These are phyloP conservation scores for Papilio elwesi DNA, from an alignment of 2,888 invertebrate species.

Conservation along the genomic window DNA sequence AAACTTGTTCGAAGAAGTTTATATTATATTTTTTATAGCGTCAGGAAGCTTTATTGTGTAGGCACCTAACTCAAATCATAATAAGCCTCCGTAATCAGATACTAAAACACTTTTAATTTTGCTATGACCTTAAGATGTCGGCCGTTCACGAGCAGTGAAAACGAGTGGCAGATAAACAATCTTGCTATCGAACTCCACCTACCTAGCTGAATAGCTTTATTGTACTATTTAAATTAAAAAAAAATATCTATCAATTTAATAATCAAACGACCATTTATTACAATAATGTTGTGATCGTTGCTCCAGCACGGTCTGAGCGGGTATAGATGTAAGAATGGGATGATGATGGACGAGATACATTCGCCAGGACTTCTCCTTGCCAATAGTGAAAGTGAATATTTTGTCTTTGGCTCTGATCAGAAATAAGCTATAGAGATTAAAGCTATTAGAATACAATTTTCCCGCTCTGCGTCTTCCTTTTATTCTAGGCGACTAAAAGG, in stretches of 20 bases:
- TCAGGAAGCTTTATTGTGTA: constrained; percentile 66
- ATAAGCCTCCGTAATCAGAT: constrained; percentile 79
- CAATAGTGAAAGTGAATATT: not conserved
- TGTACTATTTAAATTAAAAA: constrained; percentile 44
- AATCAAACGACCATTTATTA: constrained; percentile 7
- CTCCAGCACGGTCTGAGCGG: not conserved
- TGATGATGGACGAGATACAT: not conserved
- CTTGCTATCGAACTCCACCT: constrained; percentile 70
- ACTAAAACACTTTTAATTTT: constrained; percentile 82
- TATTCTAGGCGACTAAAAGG: too few relatives aligned
- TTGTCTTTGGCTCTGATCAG: not conserved
- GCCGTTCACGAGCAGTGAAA: constrained; percentile 79
- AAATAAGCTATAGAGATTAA: too few relatives aligned
- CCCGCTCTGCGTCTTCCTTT: too few relatives aligned
- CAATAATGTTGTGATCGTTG: not conserved
- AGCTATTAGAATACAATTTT: too few relatives aligned
- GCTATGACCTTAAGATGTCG: constrained; percentile 76
- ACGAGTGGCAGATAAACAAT: constrained; percentile 79
- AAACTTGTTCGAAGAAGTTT: constrained; percentile 16
- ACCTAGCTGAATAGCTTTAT: constrained; percentile 65
- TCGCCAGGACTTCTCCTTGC: too few relatives aligned
- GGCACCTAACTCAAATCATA: constrained; percentile 63
- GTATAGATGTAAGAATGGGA: constrained; percentile 3
- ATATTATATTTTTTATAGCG: constrained; percentile 27
- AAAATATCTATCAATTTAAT: constrained; percentile 3